Evolutionary conservation across 2,888 invertebrate species (phyloP).

Genomic region (Hirtodrosophila duncani): DNA sequence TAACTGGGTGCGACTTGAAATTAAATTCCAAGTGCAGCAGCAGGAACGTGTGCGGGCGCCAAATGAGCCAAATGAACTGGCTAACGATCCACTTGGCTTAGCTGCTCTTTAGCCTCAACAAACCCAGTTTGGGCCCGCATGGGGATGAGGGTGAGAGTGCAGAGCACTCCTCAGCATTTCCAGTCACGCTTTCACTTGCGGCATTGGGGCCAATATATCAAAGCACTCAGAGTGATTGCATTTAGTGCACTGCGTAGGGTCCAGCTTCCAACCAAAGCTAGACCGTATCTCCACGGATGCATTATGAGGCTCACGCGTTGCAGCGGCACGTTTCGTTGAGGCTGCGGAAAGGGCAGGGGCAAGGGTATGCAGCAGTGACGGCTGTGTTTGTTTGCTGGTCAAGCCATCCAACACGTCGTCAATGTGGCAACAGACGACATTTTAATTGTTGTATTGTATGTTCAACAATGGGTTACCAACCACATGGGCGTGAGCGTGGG

Average conservation of each 20-base stretch:
- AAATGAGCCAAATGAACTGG: conserved; percentile 47
- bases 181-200: conserved; percentile 31
- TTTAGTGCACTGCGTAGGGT: conserved; percentile 38
- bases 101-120: conserved; percentile 11
- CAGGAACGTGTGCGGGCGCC: conserved; percentile 55
- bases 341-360: conserved; percentile 1
- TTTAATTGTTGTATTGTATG: conserved; percentile 33
- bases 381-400: conserved; percentile 17
- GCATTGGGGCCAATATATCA: conserved; percentile 47
- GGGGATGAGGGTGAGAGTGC: too few species aligned
- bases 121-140: too few species aligned
- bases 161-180: conserved; percentile 9
- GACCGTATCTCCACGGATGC: conserved; percentile 18
- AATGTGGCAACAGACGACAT: conserved; percentile 5
- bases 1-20: conserved; percentile 58
- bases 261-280: conserved; percentile 7
- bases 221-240: conserved; percentile 59
- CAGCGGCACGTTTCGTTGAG: conserved; percentile 54
- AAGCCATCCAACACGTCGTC: neutral
- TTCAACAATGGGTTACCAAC: neutral
- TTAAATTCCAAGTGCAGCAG: conserved; percentile 36
- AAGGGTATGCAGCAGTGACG: conserved; percentile 1
- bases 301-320: conserved; percentile 52
- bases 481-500: too few species aligned
- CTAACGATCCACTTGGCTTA: conserved; percentile 40